Base-by-base conservation (phyloP, 2,113 vertebrate genomes). In the Cavia aperea region DNA sequence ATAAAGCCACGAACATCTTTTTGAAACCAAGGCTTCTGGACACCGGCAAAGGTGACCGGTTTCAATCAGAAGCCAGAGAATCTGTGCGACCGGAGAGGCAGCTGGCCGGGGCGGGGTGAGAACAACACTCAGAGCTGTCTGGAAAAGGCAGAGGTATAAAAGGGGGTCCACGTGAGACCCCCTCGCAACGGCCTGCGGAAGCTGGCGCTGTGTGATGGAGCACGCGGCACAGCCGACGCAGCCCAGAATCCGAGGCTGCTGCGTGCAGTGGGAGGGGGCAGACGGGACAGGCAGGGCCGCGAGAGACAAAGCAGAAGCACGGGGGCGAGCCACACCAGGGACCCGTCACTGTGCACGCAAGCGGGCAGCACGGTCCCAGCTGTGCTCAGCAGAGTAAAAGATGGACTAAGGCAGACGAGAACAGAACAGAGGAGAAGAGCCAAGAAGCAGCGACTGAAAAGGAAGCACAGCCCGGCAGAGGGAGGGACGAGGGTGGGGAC, bases 81-180 rank as follows among this genome's bases (percentile, higher is more conserved):
- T 70, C 79, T 21, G 58, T 29, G 43, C 56, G 73, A 62, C 33
- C 6, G 21, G 24, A 36, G 5, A 11, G 29, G 51, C 18, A 54
- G 46, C 51, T 13, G 14, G 13, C 29, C 18, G 36, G 10, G 4
- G 24, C 3, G 36, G 13, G 19, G 36, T 3, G 21, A 33, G 31
- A 8, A 10, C 0, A 78, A 18, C 54, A 86, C 18, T 70, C 36
- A 16, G 46, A 58, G 51, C n/a, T 12, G 39, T 58, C 18, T 56
- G 0, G 5, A 43, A 51, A 49, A 26, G 23, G 58, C 43, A 31
- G 4, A 49, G 1, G 29, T 33, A 23, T 2, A 31, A 39, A 24
- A 39, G 58, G 49, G 7, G 31, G 24, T 9, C 1, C 0, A 1
- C 23, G 54, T 13, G 39, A 51, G 23, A 23, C 10, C 51, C 9